Evolutionary conservation across 2,113 vertebrate species (phyloP), one percentile per base, ranked within the genome.

Genomic region (Oreotrochilus melanogaster): DNA sequence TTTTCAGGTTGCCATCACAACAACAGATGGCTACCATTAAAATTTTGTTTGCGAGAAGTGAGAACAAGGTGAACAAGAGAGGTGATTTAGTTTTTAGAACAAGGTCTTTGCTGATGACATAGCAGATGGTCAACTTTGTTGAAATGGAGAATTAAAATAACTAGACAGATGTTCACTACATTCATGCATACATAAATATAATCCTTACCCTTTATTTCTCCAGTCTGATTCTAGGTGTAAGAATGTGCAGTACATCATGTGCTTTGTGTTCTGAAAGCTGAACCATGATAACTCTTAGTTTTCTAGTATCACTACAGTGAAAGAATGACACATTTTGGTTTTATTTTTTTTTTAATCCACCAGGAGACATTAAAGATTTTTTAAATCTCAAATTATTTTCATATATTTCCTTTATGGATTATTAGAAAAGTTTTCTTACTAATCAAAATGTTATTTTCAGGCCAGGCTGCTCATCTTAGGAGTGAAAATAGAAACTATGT

Each of bases 111-210:
- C 90, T 94, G 82, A 91, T 94, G 73, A 95, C 57, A 86, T 85
- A 97, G 82, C 96, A 97, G 94, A 97, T 95, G 95, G 94, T 94
- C 89, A 96, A 9, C 73, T 93, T 87, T 78, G 58, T 64, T 66
- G 64, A 80, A 88, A 78, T 23, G 58, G 66, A 87, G 73, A 91
- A 75, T 89, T 93, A 90, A 94, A 96, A 95, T 89, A 97, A 80
- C 87, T 83, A 57, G 90, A 78, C 82, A 87, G 96, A 93, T 96
- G 93, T 93, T 96, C 58, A 28, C 72, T 91, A 66, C 22, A 24
- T 78, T 69, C 35, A 22, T 89, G 84, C 86, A 92, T 92, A 90
- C 92, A 92, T 74, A 94, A 86, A 51, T 19, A 4, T 66, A 78
- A 89, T 92, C 64, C 16, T 86, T 42, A 73, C 69, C 69, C 66